A percentile compares a stretch with the other conserved stretches of the same genome.
phyloP scores from a whole-genome alignment of 1,140 invertebrate species.

The Drosophila biarmipes region DNA sequence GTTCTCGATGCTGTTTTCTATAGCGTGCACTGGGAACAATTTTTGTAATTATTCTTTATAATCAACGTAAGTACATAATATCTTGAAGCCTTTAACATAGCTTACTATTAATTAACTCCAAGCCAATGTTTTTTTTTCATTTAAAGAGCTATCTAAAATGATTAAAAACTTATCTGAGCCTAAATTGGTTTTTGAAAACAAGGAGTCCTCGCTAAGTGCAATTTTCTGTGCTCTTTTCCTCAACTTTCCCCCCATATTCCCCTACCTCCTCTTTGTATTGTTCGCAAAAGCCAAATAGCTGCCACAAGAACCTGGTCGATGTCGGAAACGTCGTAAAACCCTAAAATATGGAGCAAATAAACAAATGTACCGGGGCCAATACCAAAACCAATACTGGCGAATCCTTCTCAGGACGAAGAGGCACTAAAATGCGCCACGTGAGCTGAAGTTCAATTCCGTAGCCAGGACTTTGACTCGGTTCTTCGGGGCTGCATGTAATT shows the following conservation, averaged over 20 bases:
- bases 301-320: conserved; percentile 76
- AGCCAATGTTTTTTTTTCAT: too few species aligned
- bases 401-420: conserved; percentile 37
- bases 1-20: conserved; percentile 37
- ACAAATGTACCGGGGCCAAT: conserved; percentile 72
- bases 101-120: too few species aligned
- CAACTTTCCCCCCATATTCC: neutral
- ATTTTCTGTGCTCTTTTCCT: conserved; percentile 12
- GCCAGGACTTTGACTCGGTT: conserved; percentile 17
- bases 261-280: conserved; percentile 24
- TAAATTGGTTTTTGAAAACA: neutral
- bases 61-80: too few species aligned
- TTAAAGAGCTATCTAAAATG: too few species aligned
- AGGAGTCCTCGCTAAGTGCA: neutral
- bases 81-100: too few species aligned
- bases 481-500: conserved; percentile 69
- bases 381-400: conserved; percentile 30
- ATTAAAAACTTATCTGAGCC: too few species aligned
- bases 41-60: too few species aligned
- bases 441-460: conserved; percentile 77
- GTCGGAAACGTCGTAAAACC: conserved; percentile 74
- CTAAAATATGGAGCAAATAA: conserved; percentile 83
- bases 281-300: conserved; percentile 60
- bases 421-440: conserved; percentile 80
- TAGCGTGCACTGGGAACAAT: conserved; percentile 13